These are phyloP conservation scores for Archips crataeganus DNA, from an alignment of 2,888 invertebrate genomes.

Conservation along the genomic window DNA sequence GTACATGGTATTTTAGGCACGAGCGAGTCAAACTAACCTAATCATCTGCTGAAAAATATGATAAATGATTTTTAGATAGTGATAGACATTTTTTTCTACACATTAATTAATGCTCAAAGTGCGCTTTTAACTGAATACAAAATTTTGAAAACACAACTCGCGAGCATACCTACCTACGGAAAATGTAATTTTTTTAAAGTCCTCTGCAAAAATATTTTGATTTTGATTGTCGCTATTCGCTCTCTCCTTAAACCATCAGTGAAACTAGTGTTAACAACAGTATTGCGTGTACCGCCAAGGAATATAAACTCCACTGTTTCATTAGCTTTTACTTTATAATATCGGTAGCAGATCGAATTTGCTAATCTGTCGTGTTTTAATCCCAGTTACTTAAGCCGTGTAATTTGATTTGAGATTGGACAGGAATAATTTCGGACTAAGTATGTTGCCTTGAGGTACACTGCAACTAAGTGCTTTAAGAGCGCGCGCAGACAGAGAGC, in stretches of 20 bases:
- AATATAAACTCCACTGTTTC: constrained; percentile 33
- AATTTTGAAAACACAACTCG: no score
- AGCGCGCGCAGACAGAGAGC: no score
- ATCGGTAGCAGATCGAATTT: constrained; percentile 19
- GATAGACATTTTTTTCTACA: no score
- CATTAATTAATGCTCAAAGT: no score
- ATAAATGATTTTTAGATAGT: no score
- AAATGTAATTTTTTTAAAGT: no score
- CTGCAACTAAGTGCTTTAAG: constrained; percentile 3
- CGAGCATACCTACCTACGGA: no score
- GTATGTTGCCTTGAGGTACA: background rate
- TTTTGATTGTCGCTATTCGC: constrained; percentile 39
- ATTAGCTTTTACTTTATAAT: constrained; percentile 37
- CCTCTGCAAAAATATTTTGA: no score
- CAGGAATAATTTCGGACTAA: background rate
- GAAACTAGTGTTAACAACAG: constrained; percentile 49
- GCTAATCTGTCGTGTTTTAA: constrained; percentile 28
- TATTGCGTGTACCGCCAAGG: constrained; percentile 48
- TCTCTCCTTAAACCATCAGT: constrained; percentile 43
- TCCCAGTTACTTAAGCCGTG: background rate
- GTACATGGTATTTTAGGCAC: no score
- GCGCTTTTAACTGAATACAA: no score
- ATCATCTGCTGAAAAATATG: no score
- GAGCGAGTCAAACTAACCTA: no score
- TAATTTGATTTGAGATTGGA: constrained; percentile 27